phyloP scores from a whole-genome alignment of 2,888 invertebrate genomes.

The Melieria omissa region DNA sequence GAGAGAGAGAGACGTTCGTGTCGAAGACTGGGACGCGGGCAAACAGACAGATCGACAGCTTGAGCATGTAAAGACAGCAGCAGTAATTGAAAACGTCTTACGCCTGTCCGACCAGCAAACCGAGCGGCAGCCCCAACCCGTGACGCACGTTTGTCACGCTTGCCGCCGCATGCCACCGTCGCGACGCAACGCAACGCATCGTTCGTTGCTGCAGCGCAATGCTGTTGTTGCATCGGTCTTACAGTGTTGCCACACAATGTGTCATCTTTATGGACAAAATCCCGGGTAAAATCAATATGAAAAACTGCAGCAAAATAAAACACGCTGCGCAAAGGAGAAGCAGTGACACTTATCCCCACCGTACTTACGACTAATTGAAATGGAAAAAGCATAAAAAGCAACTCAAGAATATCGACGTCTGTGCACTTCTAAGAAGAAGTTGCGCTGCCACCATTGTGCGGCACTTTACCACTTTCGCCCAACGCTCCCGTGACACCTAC shows the following conservation, averaged over 20 bases:
- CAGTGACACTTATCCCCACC: conserved; percentile 23
- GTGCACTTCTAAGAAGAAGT: neutral
- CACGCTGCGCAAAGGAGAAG: no score
- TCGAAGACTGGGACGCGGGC: conserved; percentile 22
- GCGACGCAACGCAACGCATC: neutral
- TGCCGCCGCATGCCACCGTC: conserved; percentile 21
- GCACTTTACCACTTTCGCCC: neutral
- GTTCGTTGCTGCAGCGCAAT: conserved; percentile 14
- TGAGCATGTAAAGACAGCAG: conserved; percentile 38
- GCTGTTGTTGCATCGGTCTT: conserved; percentile 4
- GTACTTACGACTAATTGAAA: conserved; percentile 28
- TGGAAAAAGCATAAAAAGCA: conserved; percentile 3
- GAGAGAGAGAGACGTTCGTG: neutral
- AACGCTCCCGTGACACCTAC: no score
- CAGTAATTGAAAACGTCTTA: conserved; percentile 64
- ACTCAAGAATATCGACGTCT: no score
- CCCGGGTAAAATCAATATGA: neutral
- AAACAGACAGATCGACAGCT: conserved; percentile 7
- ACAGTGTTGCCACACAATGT: conserved; percentile 30
- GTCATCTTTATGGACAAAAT: conserved; percentile 30
- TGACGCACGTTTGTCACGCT: conserved; percentile 28
- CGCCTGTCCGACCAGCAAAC: conserved; percentile 55
- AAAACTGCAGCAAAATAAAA: conserved; percentile 12
- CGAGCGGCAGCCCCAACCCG: conserved; percentile 12
- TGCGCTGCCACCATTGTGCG: conserved; percentile 12